Conservation (phyloP, 1,140 invertebrate species). For the Cherax quadricarinatus region DNA sequence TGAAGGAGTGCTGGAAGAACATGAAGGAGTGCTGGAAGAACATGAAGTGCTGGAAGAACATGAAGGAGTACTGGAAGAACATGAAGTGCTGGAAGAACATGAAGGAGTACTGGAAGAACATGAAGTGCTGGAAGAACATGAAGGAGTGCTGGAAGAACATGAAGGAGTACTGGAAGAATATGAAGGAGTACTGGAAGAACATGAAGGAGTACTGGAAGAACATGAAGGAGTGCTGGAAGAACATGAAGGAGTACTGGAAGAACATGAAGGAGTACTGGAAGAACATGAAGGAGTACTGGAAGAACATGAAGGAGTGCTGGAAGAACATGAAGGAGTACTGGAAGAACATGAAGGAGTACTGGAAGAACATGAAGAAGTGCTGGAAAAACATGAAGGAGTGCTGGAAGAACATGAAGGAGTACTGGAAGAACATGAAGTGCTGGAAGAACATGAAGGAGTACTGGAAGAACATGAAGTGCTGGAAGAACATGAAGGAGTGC, state of each 20-base stretch:
- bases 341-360: too few species aligned
- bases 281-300: too few species aligned
- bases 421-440: too few species aligned
- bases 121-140: neutral
- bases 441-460: neutral
- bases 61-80: neutral
- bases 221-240: too few species aligned
- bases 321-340: neutral
- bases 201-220: neutral
- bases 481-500: neutral
- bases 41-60: neutral
- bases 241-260: too few species aligned
- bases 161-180: too few species aligned
- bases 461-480: neutral
- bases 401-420: too few species aligned
- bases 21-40: neutral
- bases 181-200: too few species aligned
- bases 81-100: neutral
- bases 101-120: neutral
- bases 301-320: too few species aligned
- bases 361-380: too few species aligned
- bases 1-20: neutral
- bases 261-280: neutral
- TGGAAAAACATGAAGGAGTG: neutral
- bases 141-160: neutral